Base-by-base conservation (phyloP, 2,888 invertebrate species). In the Heliconius charithonia region DNA sequence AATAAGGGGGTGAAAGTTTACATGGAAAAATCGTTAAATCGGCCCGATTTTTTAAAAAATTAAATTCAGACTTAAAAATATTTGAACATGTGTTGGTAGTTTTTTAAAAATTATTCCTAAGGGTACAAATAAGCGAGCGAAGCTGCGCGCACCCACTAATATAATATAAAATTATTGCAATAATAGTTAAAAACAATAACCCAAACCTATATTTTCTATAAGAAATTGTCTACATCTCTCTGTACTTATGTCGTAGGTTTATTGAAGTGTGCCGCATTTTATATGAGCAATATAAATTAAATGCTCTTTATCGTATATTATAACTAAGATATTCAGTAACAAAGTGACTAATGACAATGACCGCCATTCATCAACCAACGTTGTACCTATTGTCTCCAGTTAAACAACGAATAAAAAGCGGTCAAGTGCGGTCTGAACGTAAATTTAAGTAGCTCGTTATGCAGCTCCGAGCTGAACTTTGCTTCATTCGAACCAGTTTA, bases 401-500 rank as follows among this genome's bases (percentile, higher is more conserved):
- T 81, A 79, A 80, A 80, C 70, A 75, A 76, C 78, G 73, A 78
- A 78, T 79, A 80, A 80, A 79, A 81, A 81, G 76, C 76, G 81
- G 81, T 81, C 80, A 81, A 81, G 81, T 76, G 80, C 80, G 81
- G 75, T 72, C 78, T 78, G 80, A 76, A 76, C 80, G 71, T 78
- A 78, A 80, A 78, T 80, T 80, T 80, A 81, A 79, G 72, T 77
- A 80, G 78, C 81, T 81, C 76, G 80, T 80, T 80, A 75, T 63
- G 32, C 63, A 66, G 62, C 69, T 63, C n/a, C 29, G 75, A 79
- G 63, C 75, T 72, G 77, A 71, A 63, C 79, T 75, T 75, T 66
- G 71, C 66, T 75, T 59, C 59, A 75, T 66, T 77, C 62, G 66
- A 78, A 29, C 67, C n/a, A 78, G 29, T 67, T 67, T 25, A 74